phyloP scores from a whole-genome alignment of 2,888 invertebrate genomes.

The Cynaeus angustus region DNA sequence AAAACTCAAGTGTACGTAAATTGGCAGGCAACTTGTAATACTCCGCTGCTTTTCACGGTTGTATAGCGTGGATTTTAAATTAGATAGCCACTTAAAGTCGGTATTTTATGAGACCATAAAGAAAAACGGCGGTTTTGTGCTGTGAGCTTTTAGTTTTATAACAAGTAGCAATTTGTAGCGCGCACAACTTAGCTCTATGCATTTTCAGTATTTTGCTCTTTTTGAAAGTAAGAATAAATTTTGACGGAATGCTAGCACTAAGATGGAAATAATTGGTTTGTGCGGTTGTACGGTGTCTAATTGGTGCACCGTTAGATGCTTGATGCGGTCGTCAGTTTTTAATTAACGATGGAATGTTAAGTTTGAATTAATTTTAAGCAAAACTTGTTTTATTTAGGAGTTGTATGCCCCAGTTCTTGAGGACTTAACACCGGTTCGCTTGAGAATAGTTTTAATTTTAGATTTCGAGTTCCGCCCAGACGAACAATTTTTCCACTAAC shows the following conservation, averaged over 20 bases:
- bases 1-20: constrained; percentile 4
- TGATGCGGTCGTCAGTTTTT: constrained; percentile 10
- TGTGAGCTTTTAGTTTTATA: constrained; percentile 4
- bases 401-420: neutral
- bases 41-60: neutral
- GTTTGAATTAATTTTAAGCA: neutral
- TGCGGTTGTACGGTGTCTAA: constrained; percentile 1
- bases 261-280: neutral
- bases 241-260: neutral
- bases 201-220: neutral
- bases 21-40: constrained; percentile 2
- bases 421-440: neutral
- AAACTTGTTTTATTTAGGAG: too few species aligned
- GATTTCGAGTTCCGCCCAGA: too few species aligned
- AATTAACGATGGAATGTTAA: constrained; percentile 9
- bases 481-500: too few species aligned
- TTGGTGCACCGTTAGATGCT: constrained; percentile 11
- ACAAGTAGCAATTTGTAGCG: neutral
- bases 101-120: constrained; percentile 3
- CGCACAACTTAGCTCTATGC: too few species aligned
- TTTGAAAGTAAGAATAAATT: neutral
- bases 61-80: neutral
- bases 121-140: neutral
- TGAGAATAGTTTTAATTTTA: too few species aligned
- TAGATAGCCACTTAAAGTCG: neutral